Evolutionary conservation across 1,140 invertebrate species (phyloP).

Genomic region (Drosophila equinoxialis): DNA sequence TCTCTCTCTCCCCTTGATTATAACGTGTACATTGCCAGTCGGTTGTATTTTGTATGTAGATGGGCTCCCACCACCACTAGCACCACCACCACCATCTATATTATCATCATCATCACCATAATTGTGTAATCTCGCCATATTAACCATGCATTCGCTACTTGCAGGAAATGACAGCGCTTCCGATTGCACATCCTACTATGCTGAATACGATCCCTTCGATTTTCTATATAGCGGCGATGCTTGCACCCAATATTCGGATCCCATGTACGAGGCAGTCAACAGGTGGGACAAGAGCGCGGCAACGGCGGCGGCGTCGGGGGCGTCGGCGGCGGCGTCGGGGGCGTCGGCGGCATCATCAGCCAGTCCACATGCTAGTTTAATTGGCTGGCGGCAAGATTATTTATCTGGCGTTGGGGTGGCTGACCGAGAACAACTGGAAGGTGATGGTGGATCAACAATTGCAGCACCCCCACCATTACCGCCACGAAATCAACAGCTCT

Average conservation of each 20-base stretch:
- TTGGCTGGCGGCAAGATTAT: conserved; percentile 84
- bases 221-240: conserved; percentile 89
- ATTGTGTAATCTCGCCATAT: conserved; percentile 26
- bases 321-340: conserved; percentile 35
- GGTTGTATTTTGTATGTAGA: conserved; percentile 10
- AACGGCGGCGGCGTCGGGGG: conserved; percentile 27
- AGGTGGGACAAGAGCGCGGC: conserved; percentile 85
- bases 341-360: conserved; percentile 70
- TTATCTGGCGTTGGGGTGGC: conserved; percentile 23
- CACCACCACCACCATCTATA: too few relatives aligned
- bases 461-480: conserved; percentile 84
- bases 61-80: background rate
- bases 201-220: conserved; percentile 93
- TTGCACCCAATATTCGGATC: conserved; percentile 89
- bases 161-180: conserved; percentile 77
- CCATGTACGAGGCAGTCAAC: conserved; percentile 89
- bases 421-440: conserved; percentile 18
- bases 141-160: conserved; percentile 79
- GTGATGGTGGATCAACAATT: conserved; percentile 43
- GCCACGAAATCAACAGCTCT: conserved; percentile 83
- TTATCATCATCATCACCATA: background rate
- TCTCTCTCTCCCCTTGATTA: conserved; percentile 4
- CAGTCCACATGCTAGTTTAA: conserved; percentile 84
- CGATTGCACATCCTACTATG: conserved; percentile 88
- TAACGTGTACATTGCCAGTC: conserved; percentile 1